These are phyloP conservation scores for Drosophila pectinifera DNA, from an alignment of 1,140 invertebrate genomes.

Conservation along the genomic window DNA sequence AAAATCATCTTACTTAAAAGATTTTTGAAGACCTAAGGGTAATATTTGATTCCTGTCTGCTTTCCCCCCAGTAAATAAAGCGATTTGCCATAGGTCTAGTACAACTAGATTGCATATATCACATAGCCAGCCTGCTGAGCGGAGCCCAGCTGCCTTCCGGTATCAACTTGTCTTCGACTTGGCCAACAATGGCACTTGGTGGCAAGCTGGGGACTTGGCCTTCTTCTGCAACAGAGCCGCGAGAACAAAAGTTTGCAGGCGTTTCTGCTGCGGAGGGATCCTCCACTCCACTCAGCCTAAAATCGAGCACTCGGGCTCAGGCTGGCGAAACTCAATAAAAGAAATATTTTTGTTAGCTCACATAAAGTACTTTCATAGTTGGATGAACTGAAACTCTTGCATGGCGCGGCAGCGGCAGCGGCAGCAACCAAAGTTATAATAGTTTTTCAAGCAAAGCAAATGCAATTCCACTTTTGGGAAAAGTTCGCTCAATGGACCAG, in stretches of 20 bases:
- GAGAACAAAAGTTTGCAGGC: constrained; percentile 62
- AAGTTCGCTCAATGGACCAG: constrained; percentile 72
- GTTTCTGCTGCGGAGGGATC: constrained; percentile 46
- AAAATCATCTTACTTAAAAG: not conserved
- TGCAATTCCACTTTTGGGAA: constrained; percentile 77
- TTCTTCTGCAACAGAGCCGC: constrained; percentile 55
- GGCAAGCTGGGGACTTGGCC: constrained; percentile 48
- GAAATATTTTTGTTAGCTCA: constrained; percentile 83
- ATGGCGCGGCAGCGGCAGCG: constrained; percentile 31
- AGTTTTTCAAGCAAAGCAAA: constrained; percentile 82
- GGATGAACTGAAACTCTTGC: constrained; percentile 79
- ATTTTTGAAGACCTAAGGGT: not conserved
- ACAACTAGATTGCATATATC: constrained; percentile 40
- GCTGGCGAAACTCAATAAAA: constrained; percentile 75
- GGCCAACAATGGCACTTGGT: constrained; percentile 67
- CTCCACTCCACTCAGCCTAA: constrained; percentile 63
- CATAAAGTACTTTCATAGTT: constrained; percentile 83
- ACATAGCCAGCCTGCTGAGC: constrained; percentile 12
- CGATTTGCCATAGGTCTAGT: constrained; percentile 38
- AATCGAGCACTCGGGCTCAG: constrained; percentile 36
- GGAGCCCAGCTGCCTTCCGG: constrained; percentile 21
- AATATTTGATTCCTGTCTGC: not conserved
- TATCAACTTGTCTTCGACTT: constrained; percentile 60
- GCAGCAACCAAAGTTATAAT: constrained; percentile 72
- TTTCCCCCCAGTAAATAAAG: constrained; percentile 54